These are phyloP conservation scores for Danio tinwini DNA, from an alignment of 2,797 vertebrate species.

Conservation along the genomic window DNA sequence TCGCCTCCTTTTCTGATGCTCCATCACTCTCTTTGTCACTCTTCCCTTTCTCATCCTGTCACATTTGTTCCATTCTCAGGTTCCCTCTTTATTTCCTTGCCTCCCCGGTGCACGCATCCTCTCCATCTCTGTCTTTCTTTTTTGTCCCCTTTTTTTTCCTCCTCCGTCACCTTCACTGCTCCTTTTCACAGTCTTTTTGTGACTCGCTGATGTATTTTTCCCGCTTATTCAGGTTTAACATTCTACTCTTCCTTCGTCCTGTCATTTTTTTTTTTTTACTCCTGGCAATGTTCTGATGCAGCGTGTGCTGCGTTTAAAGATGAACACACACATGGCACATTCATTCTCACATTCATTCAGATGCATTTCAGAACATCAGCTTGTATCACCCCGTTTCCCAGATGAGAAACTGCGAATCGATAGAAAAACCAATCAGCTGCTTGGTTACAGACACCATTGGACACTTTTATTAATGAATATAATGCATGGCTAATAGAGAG, in stretches of 20 bases:
- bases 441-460: conserved; percentile 2
- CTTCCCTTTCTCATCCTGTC: conserved; percentile 52
- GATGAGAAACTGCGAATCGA: conserved; percentile 24
- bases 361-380: conserved; percentile 7
- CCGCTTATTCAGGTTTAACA: conserved; percentile 47
- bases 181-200: conserved; percentile 64
- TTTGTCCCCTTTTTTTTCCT: conserved; percentile 52
- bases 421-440: conserved; percentile 28
- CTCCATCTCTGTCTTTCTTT: conserved; percentile 66
- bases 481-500: conserved; percentile 35
- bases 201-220: conserved; percentile 46
- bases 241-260: conserved; percentile 29
- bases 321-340: conserved; percentile 22
- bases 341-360: neutral
- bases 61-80: conserved; percentile 52
- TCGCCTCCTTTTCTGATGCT: conserved; percentile 51
- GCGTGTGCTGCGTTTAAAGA: conserved; percentile 32
- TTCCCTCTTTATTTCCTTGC: conserved; percentile 43
- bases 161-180: conserved; percentile 58
- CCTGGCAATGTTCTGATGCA: conserved; percentile 41
- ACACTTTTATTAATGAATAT: conserved; percentile 37
- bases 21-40: conserved; percentile 50
- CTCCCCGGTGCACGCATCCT: conserved; percentile 58
- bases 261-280: conserved; percentile 6
- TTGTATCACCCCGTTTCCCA: conserved; percentile 2